These are phyloP conservation scores for Pachycephala philippinensis DNA, from an alignment of 2,113 vertebrate genomes.

Conservation along the genomic window DNA sequence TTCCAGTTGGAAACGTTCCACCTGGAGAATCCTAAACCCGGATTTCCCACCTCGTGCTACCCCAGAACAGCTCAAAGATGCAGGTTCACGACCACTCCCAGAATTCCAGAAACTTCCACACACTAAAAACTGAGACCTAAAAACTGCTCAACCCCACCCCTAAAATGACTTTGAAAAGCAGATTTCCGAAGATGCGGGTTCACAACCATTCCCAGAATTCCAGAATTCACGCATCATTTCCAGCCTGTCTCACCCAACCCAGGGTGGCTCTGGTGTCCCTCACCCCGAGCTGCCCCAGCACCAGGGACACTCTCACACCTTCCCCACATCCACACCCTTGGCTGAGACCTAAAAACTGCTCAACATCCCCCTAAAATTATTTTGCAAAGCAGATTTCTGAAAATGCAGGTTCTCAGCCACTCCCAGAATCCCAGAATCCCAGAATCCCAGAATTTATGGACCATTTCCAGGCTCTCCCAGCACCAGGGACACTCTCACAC, in stretches of 20 bases:
- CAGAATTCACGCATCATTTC: too few relatives aligned
- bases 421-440: too few relatives aligned
- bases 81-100: accelerated
- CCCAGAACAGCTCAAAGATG: accelerated
- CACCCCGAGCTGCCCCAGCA: accelerated
- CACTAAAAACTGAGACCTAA: too few relatives aligned
- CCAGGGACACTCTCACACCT: accelerated
- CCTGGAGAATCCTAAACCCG: accelerated
- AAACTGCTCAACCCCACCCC: too few relatives aligned
- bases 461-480: too few relatives aligned
- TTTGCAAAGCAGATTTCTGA: neutral
- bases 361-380: accelerated
- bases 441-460: too few relatives aligned
- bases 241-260: neutral
- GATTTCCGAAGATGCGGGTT: too few relatives aligned
- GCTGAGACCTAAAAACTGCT: neutral
- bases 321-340: accelerated
- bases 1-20: neutral
- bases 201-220: too few relatives aligned
- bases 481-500: too few relatives aligned
- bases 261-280: accelerated
- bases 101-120: too few relatives aligned
- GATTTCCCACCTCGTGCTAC: accelerated
- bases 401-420: too few relatives aligned
- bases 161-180: too few relatives aligned